A percentile compares a stretch with the other conserved stretches of the same genome.
These are phyloP conservation scores for Lipotes vexillifer DNA, from an alignment of 2,113 vertebrate genomes.

Conservation along the genomic window DNA sequence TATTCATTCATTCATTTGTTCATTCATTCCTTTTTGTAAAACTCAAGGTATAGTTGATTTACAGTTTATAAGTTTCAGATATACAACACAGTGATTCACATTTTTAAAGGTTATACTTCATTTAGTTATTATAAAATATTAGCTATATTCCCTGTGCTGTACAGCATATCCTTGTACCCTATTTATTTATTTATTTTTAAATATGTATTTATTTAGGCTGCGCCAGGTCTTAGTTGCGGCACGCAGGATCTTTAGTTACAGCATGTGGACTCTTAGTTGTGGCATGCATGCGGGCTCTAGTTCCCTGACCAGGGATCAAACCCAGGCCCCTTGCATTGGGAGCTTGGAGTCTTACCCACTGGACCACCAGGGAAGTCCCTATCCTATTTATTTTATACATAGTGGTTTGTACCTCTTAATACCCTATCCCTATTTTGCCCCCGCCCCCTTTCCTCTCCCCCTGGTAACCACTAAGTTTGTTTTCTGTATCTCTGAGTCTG, in stretches of 20 bases:
- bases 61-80: not conserved
- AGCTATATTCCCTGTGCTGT: not conserved
- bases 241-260: no score
- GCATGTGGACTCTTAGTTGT: no score
- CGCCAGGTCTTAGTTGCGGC: no score
- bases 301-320: not conserved
- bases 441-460: no score
- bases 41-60: not conserved
- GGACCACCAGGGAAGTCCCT: not conserved
- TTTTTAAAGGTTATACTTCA: not conserved
- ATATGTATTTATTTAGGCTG: no score
- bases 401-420: not conserved
- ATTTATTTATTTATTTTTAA: not conserved
- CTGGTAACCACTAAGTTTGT: not conserved
- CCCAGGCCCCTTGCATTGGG: not conserved
- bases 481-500: not conserved
- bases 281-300: not conserved
- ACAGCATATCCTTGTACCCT: not conserved
- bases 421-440: not conserved
- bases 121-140: not conserved
- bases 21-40: not conserved
- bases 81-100: not conserved
- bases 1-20: not conserved
- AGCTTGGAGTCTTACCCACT: not conserved
- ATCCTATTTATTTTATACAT: not conserved